These are phyloP conservation scores for Pachyrhynchus sulphureomaculatus DNA, from an alignment of 1,140 invertebrate species.

Conservation along the genomic window DNA sequence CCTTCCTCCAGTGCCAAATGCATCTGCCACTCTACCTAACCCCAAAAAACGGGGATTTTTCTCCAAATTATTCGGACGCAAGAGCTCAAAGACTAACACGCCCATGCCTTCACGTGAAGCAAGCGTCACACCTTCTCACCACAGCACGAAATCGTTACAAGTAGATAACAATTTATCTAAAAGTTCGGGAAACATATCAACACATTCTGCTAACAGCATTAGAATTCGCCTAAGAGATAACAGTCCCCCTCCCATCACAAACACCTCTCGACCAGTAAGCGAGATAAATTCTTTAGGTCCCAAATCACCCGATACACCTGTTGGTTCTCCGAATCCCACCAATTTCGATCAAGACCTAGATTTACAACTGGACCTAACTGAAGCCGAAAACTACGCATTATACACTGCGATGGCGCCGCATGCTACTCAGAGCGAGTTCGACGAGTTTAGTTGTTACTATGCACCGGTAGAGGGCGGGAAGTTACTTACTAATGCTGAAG, in stretches of 20 bases:
- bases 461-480: constrained; percentile 77
- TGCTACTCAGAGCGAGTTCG: constrained; percentile 82
- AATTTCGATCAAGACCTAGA: constrained; percentile 37
- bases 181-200: constrained; percentile 39
- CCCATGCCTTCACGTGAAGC: constrained; percentile 36
- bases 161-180: constrained; percentile 30
- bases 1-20: constrained; percentile 52
- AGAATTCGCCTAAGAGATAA: constrained; percentile 64
- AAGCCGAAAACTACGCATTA: constrained; percentile 82
- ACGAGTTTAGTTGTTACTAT: constrained; percentile 84
- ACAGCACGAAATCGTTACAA: constrained; percentile 30
- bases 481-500: constrained; percentile 52
- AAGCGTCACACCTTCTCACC: constrained; percentile 33
- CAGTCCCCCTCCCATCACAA: constrained; percentile 25
- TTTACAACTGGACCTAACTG: constrained; percentile 66
- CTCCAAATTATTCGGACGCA: constrained; percentile 60
- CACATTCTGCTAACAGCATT: constrained; percentile 51
- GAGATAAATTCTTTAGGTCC: neutral
- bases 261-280: too few species aligned
- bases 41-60: constrained; percentile 65
- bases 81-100: constrained; percentile 35
- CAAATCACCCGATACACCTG: neutral
- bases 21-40: constrained; percentile 53
- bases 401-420: constrained; percentile 81
- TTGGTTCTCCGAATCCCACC: neutral